A percentile compares a stretch with the other conserved stretches of the same genome.
Conservation (phyloP, 92 coral and sea anemone genomes). For the Heteractis magnifica region DNA sequence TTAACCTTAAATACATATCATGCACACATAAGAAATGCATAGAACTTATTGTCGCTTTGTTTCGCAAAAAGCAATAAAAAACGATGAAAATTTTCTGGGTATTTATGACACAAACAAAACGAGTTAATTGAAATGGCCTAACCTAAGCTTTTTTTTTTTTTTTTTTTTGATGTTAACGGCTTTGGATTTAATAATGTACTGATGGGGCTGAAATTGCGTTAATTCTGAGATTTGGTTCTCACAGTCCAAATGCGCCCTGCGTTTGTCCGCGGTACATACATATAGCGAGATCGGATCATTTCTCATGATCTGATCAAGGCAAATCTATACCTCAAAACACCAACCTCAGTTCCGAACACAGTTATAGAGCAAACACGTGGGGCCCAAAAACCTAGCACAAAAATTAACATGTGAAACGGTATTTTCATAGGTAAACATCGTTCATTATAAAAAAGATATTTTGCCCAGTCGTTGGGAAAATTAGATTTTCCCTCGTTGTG, state of each 20-base stretch:
- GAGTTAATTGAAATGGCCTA: not conserved
- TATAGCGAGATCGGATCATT: conserved; percentile 8
- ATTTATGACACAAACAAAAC: not conserved
- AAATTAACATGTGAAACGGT: not conserved
- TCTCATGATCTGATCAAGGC: conserved; percentile 5
- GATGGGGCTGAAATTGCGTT: too few relatives aligned
- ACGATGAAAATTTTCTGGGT: too few relatives aligned
- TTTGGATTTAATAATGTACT: not conserved
- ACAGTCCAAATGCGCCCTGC: conserved; percentile 7
- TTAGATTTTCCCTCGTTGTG: conserved; percentile 12
- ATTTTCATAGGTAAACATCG: conserved; percentile 11
- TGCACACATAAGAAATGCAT: not conserved
- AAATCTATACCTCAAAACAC: not conserved
- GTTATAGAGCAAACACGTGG: conserved; percentile 16
- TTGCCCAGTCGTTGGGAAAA: conserved; percentile 2
- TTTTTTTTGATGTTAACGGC: not conserved
- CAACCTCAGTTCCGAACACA: not conserved
- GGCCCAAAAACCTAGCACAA: not conserved
- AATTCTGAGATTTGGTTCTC: not conserved
- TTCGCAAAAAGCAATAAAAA: too few relatives aligned
- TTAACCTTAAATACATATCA: not conserved
- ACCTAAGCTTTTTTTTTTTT: not conserved
- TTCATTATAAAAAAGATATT: not conserved
- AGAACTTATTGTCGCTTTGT: not conserved
- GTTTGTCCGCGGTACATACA: not conserved